Conservation (phyloP, 2,888 invertebrate genomes). For the Erynnis tages region DNA sequence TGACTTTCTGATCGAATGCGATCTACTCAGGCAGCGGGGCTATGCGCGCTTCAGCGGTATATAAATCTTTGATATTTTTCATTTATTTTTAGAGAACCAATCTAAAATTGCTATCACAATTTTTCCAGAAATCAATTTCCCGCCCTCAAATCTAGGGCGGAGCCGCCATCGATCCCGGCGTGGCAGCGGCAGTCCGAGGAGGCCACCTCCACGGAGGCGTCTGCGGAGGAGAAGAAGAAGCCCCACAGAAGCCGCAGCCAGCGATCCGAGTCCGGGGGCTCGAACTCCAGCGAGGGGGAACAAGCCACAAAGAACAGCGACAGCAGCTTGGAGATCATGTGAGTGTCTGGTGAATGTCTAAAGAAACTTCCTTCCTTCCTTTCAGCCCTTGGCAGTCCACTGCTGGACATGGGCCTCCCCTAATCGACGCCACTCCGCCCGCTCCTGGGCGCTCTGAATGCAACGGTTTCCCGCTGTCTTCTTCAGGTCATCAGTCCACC, state of each 20-base stretch:
- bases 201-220: conserved; percentile 56
- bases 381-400: no score
- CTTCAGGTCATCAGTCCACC: no score
- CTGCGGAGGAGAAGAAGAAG: conserved; percentile 64
- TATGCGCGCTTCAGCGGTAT: no score
- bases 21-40: no score
- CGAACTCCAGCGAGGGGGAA: conserved; percentile 86
- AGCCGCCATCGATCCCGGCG: conserved; percentile 88
- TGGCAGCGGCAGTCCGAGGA: conserved; percentile 88
- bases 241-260: conserved; percentile 73
- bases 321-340: conserved; percentile 89
- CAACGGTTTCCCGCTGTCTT: no score
- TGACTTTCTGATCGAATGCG: no score
- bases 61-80: background rate
- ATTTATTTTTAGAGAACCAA: background rate
- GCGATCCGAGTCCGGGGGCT: conserved; percentile 84
- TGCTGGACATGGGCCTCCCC: no score
- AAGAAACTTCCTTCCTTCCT: no score
- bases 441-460: no score
- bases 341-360: conserved; percentile 42
- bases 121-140: conserved; percentile 89
- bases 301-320: conserved; percentile 88
- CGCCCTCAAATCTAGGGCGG: conserved; percentile 81
- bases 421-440: no score
- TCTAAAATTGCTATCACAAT: background rate